Conservation (phyloP, 2,113 vertebrate species). For the Piaya cayana region DNA sequence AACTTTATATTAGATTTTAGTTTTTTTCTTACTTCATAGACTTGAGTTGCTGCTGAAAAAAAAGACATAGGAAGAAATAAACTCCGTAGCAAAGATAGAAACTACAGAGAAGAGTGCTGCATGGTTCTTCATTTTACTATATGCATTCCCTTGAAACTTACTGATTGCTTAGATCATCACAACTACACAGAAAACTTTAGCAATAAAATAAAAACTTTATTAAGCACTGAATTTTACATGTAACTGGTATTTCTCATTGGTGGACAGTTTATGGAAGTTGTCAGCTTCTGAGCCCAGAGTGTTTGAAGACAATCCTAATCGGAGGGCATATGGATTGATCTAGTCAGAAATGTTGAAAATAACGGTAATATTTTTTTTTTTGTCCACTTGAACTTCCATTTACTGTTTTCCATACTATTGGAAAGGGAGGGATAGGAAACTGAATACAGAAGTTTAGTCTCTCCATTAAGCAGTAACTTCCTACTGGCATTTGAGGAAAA, state of each 20-base stretch:
- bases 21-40: neutral
- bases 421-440: constrained; percentile 23
- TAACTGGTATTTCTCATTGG: constrained; percentile 73
- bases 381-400: neutral
- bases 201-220: constrained; percentile 76
- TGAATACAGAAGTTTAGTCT: constrained; percentile 30
- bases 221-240: constrained; percentile 75
- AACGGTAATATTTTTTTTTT: constrained; percentile 65
- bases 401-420: constrained; percentile 16
- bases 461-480: constrained; percentile 46
- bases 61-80: neutral
- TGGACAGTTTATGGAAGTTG: constrained; percentile 72
- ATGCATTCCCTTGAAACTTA: constrained; percentile 61
- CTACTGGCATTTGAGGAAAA: constrained; percentile 58
- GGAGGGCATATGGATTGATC: constrained; percentile 55
- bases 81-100: constrained; percentile 50
- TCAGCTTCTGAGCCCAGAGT: constrained; percentile 62
- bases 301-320: constrained; percentile 64
- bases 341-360: constrained; percentile 55
- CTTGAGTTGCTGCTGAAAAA: neutral
- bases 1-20: neutral
- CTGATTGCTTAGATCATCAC: constrained; percentile 72
- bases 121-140: constrained; percentile 62
- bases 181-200: constrained; percentile 51
- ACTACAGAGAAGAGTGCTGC: constrained; percentile 23